Evolutionary conservation across 2,113 vertebrate species (phyloP), one percentile per base, ranked within the genome.

Genomic region (Epinephelus moara): DNA sequence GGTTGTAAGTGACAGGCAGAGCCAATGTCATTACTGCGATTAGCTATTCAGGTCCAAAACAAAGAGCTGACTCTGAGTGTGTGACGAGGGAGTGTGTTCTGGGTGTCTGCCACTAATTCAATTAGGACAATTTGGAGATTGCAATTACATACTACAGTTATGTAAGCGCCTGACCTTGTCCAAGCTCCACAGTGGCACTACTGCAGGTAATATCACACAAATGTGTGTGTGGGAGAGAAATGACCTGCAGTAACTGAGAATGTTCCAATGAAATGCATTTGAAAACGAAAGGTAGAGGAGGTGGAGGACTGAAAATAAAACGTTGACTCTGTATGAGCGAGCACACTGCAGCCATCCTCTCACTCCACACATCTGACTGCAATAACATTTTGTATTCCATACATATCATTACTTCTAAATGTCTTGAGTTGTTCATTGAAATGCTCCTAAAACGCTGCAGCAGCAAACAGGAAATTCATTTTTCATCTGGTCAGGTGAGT

Each of bases 21-120:
- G 81, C 71, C 67, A 85, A 85, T 85, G 86, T 86, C 88, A 91
- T 86, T 78, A 85, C 60, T 42, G 73, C 33, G 42, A 92, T 92
- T 87, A 84, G 70, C 68, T 57, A 62, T 87, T 73, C 69, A 77
- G 59, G 40, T 84, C 80, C 77, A 88, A 88, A 84, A 90, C 88
- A 92, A 89, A 91, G 75, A 80, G 42, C 52, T 25, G 68, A 40
- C 23, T 70, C 61, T 19, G 45, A 50, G 64, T 72, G 55, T 60
- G 74, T 78, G 67, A 80, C 21, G 37, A 70, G 67, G 49, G 74
- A 55, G 9, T 66, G 21, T 45, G 62, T 50, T 68, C 78, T 80
- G 76, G 76, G 70, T 40, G 64, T 80, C 55, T 73, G 84, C 78
- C 78, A 70, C 53, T 82, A 78, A 89, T 89, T 93, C 72, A 85